phyloP scores from a whole-genome alignment of 2,888 invertebrate species.

The Megamerina dolium region DNA sequence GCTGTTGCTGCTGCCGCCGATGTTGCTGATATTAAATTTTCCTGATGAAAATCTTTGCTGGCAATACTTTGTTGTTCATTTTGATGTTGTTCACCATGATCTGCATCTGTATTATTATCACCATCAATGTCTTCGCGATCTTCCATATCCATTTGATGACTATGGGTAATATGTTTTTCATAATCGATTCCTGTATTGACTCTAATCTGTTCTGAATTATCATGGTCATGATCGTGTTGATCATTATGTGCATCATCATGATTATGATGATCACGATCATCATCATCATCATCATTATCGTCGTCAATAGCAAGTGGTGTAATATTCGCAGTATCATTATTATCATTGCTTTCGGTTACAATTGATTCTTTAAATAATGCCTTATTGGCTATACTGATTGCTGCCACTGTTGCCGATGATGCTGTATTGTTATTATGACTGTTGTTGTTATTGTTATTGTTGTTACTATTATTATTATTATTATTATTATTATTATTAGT shows the following conservation, averaged over 20 bases:
- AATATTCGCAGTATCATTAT: not conserved
- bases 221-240: slow-evolving; percentile 20
- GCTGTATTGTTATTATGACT: slow-evolving; percentile 15
- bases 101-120: slow-evolving; percentile 8
- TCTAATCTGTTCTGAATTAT: slow-evolving; percentile 17
- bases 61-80: too few species aligned
- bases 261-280: too few species aligned
- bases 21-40: slow-evolving; percentile 3
- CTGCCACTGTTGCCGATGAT: slow-evolving; percentile 14
- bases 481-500: slow-evolving; percentile 21
- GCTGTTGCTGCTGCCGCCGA: slow-evolving; percentile 14
- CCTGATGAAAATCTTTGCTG: slow-evolving; percentile 14
- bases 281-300: slow-evolving; percentile 21
- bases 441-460: slow-evolving; percentile 15
- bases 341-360: not conserved
- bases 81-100: slow-evolving; percentile 18
- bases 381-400: slow-evolving; percentile 11
- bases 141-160: slow-evolving; percentile 1
- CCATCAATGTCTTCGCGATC: slow-evolving; percentile 10
- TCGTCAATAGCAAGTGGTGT: slow-evolving; percentile 7
- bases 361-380: slow-evolving; percentile 17
- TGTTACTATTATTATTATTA: slow-evolving; percentile 23
- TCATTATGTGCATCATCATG: slow-evolving; percentile 20
- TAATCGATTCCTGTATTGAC: slow-evolving; percentile 4
- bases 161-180: slow-evolving; percentile 1